Conservation (phyloP, 2,113 vertebrate genomes). For the Psilopsiagon aurifrons region DNA sequence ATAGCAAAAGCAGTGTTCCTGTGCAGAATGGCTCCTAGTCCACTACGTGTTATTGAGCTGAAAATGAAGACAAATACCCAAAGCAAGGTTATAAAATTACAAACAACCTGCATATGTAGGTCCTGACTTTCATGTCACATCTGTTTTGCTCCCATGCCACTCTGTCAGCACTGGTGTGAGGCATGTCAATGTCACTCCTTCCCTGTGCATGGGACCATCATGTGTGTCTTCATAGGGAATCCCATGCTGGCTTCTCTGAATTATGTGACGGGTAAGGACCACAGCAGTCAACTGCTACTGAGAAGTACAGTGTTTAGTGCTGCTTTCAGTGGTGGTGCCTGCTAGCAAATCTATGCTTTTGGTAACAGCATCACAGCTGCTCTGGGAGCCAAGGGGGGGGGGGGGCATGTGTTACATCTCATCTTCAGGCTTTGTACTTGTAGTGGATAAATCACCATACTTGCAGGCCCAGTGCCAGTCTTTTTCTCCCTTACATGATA, state of each 20-base stretch:
- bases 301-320: background rate
- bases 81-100: background rate
- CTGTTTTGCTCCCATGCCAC: background rate
- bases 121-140: background rate
- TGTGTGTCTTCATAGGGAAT: accelerated
- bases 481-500: too few species aligned
- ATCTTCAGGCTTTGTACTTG: too few species aligned
- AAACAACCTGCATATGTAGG: background rate
- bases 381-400: too few species aligned
- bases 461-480: too few species aligned
- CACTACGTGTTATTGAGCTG: background rate
- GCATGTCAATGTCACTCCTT: background rate
- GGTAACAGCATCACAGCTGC: background rate
- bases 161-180: background rate
- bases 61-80: background rate
- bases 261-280: background rate
- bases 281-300: background rate
- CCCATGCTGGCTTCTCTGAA: background rate
- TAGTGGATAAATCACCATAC: too few species aligned
- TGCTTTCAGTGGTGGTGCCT: background rate
- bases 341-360: background rate
- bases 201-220: background rate
- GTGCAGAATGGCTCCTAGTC: background rate
- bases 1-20: background rate
- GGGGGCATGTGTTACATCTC: too few species aligned